Evolutionary conservation across 2,888 invertebrate genomes (phyloP), one percentile per base, ranked within the genome.

Genomic region (Phytoseiulus persimilis): DNA sequence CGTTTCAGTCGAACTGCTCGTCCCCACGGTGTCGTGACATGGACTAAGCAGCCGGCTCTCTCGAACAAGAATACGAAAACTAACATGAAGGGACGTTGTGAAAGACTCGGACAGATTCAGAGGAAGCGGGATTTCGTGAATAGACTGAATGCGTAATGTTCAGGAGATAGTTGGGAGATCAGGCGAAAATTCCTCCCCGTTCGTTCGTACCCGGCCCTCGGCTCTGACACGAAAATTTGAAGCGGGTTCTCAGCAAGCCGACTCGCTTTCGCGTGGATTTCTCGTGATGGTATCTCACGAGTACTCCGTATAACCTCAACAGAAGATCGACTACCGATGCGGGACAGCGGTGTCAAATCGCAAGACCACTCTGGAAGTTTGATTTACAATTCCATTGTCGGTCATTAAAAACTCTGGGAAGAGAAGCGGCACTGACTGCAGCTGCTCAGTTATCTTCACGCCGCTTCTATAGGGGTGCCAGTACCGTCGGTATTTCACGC

Each of bases 21-120:
- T 65, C 65, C 65, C 65, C 65, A 65, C 65, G 65, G 65, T 65
- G 65, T 65, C 65, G 65, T 65, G 65, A 65, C 65, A 65, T 65
- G 23, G 65, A 65, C 65, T 28, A 28, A 65, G 65, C 65, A 65
- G 65, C 28, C 28, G 65, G 18, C 65, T 65, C 65, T 65, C 65
- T 65, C 65, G 65, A 65, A 65, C 65, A 39, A 39, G 39, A 39
- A 39, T 39, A 39, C 65, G 28, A 18, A 6, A 18, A 18, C 23
- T 2, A 28, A 65, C 5, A 65, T 65, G 18, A 65, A 14, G 65
- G 23, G 2, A 23, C 28, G 23, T 14, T 23, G 65, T 23, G 65
- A 65, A 65, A 3, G 11, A 65, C 11, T 2, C 65, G 23, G 18
- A 65, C 2, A 65, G 23, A 3, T 2, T 2, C 65, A 6, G 18